Percentiles rank a stretch among this genome's conserved stretches.
These are phyloP conservation scores for Plecturocebus donacophilus DNA, from an alignment of 2,113 vertebrate species.

Conservation along the genomic window DNA sequence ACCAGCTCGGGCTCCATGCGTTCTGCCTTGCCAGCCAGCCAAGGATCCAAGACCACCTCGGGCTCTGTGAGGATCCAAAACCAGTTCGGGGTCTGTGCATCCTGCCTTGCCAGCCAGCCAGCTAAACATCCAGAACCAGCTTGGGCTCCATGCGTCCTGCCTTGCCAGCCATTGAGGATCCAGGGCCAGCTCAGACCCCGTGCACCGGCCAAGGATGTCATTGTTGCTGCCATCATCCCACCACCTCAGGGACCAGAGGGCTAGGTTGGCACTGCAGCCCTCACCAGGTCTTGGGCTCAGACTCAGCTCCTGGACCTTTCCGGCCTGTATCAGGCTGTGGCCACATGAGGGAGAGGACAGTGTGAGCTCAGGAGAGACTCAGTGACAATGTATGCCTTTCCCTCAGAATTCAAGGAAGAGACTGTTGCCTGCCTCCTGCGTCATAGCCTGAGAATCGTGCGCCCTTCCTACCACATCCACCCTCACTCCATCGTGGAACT, in stretches of 20 bases:
- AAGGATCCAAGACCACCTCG: not conserved
- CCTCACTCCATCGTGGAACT: not conserved
- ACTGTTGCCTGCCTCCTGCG: not conserved
- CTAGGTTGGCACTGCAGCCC: not conserved
- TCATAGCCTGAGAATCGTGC: not conserved
- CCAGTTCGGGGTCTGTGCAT: not conserved
- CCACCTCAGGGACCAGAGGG: slow-evolving; percentile 63
- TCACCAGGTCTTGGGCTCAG: not conserved
- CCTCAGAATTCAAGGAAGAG: not conserved
- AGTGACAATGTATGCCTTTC: not conserved
- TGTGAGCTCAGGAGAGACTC: not conserved
- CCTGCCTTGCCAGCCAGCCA: not conserved
- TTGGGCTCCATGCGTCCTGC: not conserved
- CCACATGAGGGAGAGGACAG: not conserved
- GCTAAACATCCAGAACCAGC: not conserved
- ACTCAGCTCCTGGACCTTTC: not conserved
- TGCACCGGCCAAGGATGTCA: accelerated
- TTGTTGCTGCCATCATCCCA: not conserved
- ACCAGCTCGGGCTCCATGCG: not conserved
- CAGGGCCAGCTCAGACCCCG: not conserved
- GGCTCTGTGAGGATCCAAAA: not conserved
- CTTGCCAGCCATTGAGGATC: not conserved
- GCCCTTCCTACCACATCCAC: not conserved
- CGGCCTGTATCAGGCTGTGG: slow-evolving; percentile 53
- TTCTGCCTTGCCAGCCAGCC: not conserved